Percentiles rank a stretch among this genome's conserved stretches.
These are phyloP conservation scores for Synodontis membranacea DNA, from an alignment of 2,113 vertebrate species.

Conservation along the genomic window DNA sequence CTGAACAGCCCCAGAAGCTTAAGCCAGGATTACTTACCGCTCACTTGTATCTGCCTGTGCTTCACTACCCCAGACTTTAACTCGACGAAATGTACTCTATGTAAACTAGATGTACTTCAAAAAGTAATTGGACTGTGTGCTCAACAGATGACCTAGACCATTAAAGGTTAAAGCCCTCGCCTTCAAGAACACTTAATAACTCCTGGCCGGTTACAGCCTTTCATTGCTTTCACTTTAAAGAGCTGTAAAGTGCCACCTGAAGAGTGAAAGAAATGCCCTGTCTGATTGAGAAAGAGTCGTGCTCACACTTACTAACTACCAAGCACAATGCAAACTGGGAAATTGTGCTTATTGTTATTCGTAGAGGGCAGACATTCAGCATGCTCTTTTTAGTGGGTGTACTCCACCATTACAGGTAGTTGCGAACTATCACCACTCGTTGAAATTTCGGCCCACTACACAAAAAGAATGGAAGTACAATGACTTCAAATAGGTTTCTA, in stretches of 20 bases:
- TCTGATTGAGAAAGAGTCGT: constrained; percentile 52
- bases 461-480: constrained; percentile 73
- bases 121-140: constrained; percentile 16
- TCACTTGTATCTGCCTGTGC: constrained; percentile 25
- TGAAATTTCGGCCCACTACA: constrained; percentile 69
- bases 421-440: constrained; percentile 75
- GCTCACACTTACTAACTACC: constrained; percentile 49
- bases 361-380: constrained; percentile 66
- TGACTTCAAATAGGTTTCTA: constrained; percentile 79
- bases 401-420: constrained; percentile 75
- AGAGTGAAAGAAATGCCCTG: constrained; percentile 54
- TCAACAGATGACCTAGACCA: constrained; percentile 45
- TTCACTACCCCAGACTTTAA: background rate
- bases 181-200: constrained; percentile 58
- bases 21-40: constrained; percentile 28
- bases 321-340: constrained; percentile 68
- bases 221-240: constrained; percentile 62
- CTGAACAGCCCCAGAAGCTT: constrained; percentile 37
- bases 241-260: constrained; percentile 62
- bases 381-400: constrained; percentile 66
- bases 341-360: constrained; percentile 76
- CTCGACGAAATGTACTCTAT: background rate
- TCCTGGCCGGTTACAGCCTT: constrained; percentile 50
- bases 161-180: constrained; percentile 57
- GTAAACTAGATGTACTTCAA: constrained; percentile 4